Base-by-base conservation (phyloP, 2,888 invertebrate genomes). In the Amphipyra tragopoginis region DNA sequence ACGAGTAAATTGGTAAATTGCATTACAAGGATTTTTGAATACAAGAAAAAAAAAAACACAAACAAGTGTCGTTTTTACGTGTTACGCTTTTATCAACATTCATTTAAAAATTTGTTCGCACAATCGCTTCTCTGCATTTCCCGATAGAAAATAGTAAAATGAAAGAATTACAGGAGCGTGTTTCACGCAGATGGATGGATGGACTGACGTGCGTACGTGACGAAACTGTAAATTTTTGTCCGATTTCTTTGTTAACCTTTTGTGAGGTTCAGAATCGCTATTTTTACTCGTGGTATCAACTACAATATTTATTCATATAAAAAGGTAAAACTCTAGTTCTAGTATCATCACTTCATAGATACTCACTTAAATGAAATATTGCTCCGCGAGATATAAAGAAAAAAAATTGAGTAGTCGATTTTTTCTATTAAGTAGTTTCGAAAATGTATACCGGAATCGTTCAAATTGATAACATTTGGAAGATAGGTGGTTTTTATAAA, bases 131-230 rank as follows among this genome's bases (percentile, higher is more conserved):
- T 56, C 15, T 53, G 43, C 45, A 50, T 58, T 61, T 65, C 10
- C 34, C 52, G 14, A 38, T 39, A 59, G 51, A 52, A 65, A 61
- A 43, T 53, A 39, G 15, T 53, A 38, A 61, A 69, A 73, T 61
- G 45, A 56, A 70, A 53, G 70, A 70, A 74, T 61, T 65, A 65
- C 54, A 50, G 65, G 38, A 53, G 44, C 65, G 49, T 65, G 56
- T 70, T 72, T 58, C 70, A 61, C 33, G 52, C 39, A 56, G 74
- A 65, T 74, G 61, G 61, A 74, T 65, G 65, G 58, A 47, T 47
- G 40, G 55, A 57, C 57, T 57, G 66, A 60, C 59, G 53, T 51
- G n/a, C 29, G 34, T 14, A 63, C 71, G 73, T 73, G 73, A 74
- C 49, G 43, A 44, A 71, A 66, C 56, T 71, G 47, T 48, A 52